Percentiles rank a stretch among this genome's conserved stretches.
Evolutionary conservation across 2,888 invertebrate species (phyloP).

Genomic region (Mesoligia furuncula): DNA sequence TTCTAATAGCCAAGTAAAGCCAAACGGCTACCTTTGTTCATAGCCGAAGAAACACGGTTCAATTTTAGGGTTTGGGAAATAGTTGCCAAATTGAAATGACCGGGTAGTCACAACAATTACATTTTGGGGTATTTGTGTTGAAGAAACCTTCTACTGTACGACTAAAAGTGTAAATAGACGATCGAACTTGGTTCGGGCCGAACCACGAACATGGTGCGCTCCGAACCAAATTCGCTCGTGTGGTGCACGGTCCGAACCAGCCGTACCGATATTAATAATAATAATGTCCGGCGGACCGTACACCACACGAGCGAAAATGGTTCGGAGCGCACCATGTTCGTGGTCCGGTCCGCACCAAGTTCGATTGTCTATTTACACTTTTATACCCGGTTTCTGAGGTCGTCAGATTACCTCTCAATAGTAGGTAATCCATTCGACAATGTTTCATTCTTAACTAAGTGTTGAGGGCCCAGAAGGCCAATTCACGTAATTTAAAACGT

Average conservation of each 20-base stretch:
- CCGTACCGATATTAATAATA: too few relatives aligned
- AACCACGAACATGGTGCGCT: too few relatives aligned
- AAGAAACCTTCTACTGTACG: not conserved
- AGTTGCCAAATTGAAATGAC: constrained; percentile 38
- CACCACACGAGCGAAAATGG: too few relatives aligned
- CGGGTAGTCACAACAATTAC: constrained; percentile 19
- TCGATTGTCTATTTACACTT: too few relatives aligned
- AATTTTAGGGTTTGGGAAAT: constrained; percentile 5
- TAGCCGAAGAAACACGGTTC: constrained; percentile 14
- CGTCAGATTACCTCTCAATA: not conserved
- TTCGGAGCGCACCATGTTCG: too few relatives aligned
- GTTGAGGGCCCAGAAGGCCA: not conserved
- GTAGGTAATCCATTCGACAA: not conserved
- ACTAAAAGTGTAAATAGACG: too few relatives aligned
- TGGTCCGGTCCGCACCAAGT: too few relatives aligned
- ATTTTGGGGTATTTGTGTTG: not conserved
- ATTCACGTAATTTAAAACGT: not conserved
- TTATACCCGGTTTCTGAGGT: too few relatives aligned
- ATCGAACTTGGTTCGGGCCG: too few relatives aligned
- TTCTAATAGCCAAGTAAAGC: constrained; percentile 38
- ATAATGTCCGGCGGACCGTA: too few relatives aligned
- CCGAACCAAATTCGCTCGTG: too few relatives aligned
- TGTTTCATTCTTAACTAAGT: not conserved
- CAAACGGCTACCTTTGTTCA: constrained; percentile 50
- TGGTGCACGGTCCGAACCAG: too few relatives aligned